A percentile compares a stretch with the other conserved stretches of the same genome.
These are phyloP conservation scores for Graphium colonna DNA, from an alignment of 2,888 invertebrate species.

Conservation along the genomic window DNA sequence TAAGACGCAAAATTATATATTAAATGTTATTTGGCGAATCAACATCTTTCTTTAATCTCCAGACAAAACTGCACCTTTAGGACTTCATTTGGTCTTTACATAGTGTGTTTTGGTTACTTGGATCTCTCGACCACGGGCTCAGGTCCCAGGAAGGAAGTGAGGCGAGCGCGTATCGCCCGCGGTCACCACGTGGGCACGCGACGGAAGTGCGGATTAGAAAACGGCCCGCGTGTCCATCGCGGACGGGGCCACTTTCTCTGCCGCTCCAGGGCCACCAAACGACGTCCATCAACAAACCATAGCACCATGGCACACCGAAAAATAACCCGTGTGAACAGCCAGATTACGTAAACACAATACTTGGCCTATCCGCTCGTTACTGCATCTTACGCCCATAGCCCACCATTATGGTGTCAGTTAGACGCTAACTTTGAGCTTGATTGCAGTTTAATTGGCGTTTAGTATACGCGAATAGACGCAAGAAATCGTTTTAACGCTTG, in stretches of 20 bases:
- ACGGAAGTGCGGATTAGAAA: conserved; percentile 58
- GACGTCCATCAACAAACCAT: background rate
- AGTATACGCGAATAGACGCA: no score
- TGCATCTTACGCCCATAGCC: background rate
- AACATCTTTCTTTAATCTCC: no score
- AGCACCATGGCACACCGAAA: background rate
- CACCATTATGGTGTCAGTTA: no score
- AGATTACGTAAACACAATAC: background rate
- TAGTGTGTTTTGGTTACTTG: no score
- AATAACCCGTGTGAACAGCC: background rate
- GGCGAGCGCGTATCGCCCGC: background rate
- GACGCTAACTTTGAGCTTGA: no score
- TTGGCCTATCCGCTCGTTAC: background rate
- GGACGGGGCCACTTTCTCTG: conserved; percentile 61
- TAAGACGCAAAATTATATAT: no score
- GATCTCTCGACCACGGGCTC: no score
- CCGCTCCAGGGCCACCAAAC: conserved; percentile 29
- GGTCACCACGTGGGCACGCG: conserved; percentile 1
- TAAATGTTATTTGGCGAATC: no score
- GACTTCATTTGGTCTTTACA: no score
- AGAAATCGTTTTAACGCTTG: no score
- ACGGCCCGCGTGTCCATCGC: conserved; percentile 46
- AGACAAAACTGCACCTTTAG: no score
- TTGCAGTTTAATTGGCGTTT: no score
- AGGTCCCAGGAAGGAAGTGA: background rate